Percentiles rank a stretch among this genome's conserved stretches.
These are phyloP conservation scores for Buphagus erythrorhynchus DNA, from an alignment of 2,797 vertebrate species.

Conservation along the genomic window DNA sequence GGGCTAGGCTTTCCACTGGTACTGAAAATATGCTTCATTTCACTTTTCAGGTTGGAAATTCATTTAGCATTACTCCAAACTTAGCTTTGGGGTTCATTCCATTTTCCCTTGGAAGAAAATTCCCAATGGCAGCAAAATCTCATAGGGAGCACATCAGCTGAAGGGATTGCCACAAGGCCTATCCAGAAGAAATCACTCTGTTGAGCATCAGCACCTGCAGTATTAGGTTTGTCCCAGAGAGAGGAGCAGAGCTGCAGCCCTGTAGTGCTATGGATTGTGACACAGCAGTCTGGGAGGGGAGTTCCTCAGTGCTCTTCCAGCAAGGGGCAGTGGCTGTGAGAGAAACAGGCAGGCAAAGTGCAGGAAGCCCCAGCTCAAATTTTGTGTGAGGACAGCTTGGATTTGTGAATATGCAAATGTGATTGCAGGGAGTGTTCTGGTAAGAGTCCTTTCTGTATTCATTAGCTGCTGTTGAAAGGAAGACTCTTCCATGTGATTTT, in stretches of 20 bases:
- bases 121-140: neutral
- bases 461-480: neutral
- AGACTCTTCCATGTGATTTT: neutral
- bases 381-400: neutral
- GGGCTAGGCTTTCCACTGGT: neutral
- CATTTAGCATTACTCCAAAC: neutral
- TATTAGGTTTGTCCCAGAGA: neutral
- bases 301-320: neutral
- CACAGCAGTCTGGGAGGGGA: neutral
- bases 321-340: neutral
- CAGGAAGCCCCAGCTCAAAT: neutral
- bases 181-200: neutral
- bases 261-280: neutral
- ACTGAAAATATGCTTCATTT: neutral
- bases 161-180: neutral
- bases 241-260: neutral
- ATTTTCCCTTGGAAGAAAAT: neutral
- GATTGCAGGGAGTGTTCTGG: neutral
- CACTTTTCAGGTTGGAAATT: neutral
- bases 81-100: neutral
- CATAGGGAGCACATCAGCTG: neutral
- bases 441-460: neutral
- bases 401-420: neutral
- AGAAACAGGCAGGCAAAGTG: rapidly evolving
- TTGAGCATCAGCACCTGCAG: neutral